phyloP scores from a whole-genome alignment of 2,797 vertebrate genomes.

The Sebastes alutus region DNA sequence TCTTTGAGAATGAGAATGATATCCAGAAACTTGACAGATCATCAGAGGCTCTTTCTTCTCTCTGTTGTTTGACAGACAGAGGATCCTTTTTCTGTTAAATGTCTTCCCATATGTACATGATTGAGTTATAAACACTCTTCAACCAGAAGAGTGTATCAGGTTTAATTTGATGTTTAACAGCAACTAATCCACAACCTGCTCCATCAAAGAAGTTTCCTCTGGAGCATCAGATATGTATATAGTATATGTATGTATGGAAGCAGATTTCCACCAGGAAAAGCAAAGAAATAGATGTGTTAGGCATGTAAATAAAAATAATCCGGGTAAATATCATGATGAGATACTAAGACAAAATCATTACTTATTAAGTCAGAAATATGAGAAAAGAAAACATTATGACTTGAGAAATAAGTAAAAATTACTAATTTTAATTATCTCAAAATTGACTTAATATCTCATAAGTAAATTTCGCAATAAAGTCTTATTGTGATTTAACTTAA shows the following conservation, averaged over 20 bases:
- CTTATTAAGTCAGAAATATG: neutral
- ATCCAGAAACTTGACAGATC: neutral
- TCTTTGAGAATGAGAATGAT: neutral
- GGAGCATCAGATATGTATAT: neutral
- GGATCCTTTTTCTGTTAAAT: too few species aligned
- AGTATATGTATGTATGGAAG: neutral
- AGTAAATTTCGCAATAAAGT: neutral
- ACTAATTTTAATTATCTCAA: too few species aligned
- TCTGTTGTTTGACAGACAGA: too few species aligned
- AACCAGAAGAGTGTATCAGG: neutral
- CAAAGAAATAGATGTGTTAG: neutral
- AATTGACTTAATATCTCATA: neutral
- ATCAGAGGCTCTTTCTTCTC: too few species aligned
- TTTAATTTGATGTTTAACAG: neutral
- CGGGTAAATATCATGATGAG: neutral
- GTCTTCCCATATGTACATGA: neutral
- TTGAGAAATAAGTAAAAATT: neutral
- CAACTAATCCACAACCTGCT: neutral
- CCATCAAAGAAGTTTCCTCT: neutral
- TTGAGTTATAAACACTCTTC: neutral
- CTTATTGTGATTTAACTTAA: fast-evolving
- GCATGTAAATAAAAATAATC: neutral
- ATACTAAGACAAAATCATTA: neutral
- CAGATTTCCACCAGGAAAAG: neutral
- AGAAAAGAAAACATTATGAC: neutral